phyloP scores from a whole-genome alignment of 2,113 vertebrate genomes.

The Chaenogobius annularis region DNA sequence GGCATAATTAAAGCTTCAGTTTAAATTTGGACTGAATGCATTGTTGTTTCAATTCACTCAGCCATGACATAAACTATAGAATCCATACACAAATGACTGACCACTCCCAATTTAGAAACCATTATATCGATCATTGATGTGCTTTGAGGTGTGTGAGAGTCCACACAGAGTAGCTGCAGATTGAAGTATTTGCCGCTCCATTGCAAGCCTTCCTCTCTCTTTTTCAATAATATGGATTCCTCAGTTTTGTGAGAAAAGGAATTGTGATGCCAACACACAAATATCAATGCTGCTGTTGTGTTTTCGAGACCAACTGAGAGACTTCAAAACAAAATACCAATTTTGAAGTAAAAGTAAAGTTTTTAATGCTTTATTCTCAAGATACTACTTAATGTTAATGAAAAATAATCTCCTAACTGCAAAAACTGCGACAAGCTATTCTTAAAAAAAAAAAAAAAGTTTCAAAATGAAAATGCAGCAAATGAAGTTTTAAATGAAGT shows the following conservation, averaged over 20 bases:
- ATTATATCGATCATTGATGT: not conserved
- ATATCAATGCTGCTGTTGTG: not conserved
- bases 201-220: not conserved
- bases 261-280: not conserved
- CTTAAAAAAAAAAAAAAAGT: no score
- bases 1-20: not conserved
- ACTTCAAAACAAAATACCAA: not conserved
- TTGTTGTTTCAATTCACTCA: not conserved
- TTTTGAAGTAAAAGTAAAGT: not conserved
- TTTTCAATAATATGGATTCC: constrained; percentile 11
- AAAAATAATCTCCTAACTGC: no score
- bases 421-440: no score
- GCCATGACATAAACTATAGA: not conserved
- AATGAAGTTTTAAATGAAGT: no score
- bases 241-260: constrained; percentile 3
- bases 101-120: not conserved
- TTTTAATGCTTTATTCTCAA: not conserved
- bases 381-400: no score
- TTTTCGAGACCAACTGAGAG: not conserved
- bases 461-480: no score
- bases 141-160: not conserved
- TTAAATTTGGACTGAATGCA: not conserved
- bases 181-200: not conserved
- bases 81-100: not conserved
- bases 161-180: not conserved